Percentiles rank a stretch among this genome's conserved stretches.
phyloP scores from a whole-genome alignment of 2,113 vertebrate species.

The Corythornis cristatus region DNA sequence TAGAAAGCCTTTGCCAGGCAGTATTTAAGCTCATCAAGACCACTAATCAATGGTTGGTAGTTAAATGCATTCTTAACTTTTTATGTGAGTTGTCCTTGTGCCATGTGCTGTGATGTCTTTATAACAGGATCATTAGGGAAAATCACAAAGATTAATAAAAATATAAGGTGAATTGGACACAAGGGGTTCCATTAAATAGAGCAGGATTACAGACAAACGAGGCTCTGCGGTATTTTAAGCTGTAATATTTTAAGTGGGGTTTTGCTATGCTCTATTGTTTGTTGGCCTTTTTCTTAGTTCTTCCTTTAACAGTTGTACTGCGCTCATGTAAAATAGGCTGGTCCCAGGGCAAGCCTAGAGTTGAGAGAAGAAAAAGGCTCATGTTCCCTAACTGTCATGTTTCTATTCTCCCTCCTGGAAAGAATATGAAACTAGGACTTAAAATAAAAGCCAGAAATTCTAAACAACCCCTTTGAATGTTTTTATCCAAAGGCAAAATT shows the following conservation, averaged over 20 bases:
- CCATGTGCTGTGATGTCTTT: slow-evolving; percentile 36
- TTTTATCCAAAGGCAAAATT: slow-evolving; percentile 38
- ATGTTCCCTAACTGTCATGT: not conserved
- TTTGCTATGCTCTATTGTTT: not conserved
- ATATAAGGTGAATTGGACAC: not conserved
- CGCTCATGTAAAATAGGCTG: slow-evolving; percentile 3
- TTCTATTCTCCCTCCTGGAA: slow-evolving; percentile 25
- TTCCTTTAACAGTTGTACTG: not conserved
- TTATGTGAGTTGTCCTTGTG: slow-evolving; percentile 23
- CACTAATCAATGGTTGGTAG: not conserved
- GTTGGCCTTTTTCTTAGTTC: not conserved
- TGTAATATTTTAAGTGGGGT: not conserved
- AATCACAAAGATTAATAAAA: slow-evolving; percentile 45
- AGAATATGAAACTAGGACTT: slow-evolving; percentile 26
- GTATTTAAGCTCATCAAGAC: slow-evolving; percentile 25
- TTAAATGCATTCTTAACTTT: slow-evolving; percentile 59
- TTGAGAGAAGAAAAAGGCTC: not conserved
- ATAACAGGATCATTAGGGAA: slow-evolving; percentile 8
- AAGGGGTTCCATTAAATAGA: not conserved
- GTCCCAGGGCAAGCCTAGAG: not conserved
- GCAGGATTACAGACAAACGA: not conserved
- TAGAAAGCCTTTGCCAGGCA: slow-evolving; percentile 24
- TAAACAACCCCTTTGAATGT: not conserved
- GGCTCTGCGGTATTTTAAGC: not conserved
- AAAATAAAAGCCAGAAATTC: slow-evolving; percentile 41